These are phyloP conservation scores for Mus minutoides DNA, from an alignment of 2,797 vertebrate genomes.

Conservation along the genomic window DNA sequence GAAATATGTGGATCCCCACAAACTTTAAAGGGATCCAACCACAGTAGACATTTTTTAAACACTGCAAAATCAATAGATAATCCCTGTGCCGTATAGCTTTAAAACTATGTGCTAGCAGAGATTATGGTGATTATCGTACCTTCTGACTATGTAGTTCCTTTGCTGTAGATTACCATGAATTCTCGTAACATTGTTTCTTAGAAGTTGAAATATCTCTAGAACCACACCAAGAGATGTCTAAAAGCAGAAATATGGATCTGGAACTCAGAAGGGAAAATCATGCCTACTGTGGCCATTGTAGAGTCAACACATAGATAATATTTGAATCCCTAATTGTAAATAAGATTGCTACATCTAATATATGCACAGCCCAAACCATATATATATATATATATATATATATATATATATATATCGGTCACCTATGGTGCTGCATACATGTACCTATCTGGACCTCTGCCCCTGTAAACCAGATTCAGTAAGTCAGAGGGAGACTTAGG, in stretches of 20 bases:
- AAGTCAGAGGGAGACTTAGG: neutral
- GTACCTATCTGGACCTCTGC: neutral
- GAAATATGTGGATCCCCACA: slow-evolving; percentile 78
- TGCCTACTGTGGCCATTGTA: neutral
- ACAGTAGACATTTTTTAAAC: slow-evolving; percentile 37
- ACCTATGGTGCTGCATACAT: neutral
- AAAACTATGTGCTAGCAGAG: slow-evolving; percentile 64
- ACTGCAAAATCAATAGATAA: slow-evolving; percentile 72
- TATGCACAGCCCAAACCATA: neutral
- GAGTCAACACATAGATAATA: neutral
- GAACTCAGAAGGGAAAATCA: neutral
- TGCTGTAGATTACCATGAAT: slow-evolving; percentile 54
- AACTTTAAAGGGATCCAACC: slow-evolving; percentile 76
- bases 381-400: too few relatives aligned
- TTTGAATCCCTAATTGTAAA: neutral
- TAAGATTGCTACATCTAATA: neutral
- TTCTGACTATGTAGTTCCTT: slow-evolving; percentile 8
- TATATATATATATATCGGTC: neutral
- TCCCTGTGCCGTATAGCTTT: slow-evolving; percentile 47
- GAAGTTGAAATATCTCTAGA: neutral
- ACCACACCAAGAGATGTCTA: neutral
- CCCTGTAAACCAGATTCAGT: neutral
- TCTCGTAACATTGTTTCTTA: neutral
- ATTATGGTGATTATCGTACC: slow-evolving; percentile 18
- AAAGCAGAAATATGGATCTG: neutral